Conservation (phyloP, 2,113 vertebrate species). For the Trematocara stigmaticum region DNA sequence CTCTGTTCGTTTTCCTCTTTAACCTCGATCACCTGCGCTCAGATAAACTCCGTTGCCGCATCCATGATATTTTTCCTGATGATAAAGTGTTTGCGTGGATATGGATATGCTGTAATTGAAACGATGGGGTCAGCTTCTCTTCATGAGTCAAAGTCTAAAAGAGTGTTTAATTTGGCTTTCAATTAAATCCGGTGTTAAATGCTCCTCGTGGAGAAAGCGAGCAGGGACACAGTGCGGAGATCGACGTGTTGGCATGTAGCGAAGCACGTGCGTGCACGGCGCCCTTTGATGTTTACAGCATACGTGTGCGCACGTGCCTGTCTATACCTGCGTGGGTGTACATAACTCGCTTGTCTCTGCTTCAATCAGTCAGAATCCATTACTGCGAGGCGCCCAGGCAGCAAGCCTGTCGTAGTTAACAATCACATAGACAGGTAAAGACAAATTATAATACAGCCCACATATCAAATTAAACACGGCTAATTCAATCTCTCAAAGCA, state of each 20-base stretch:
- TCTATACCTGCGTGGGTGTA: slow-evolving; percentile 16
- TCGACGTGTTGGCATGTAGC: neutral
- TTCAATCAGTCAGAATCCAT: slow-evolving; percentile 62
- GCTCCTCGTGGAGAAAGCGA: slow-evolving; percentile 10
- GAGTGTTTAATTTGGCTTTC: slow-evolving; percentile 61
- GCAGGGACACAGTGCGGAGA: neutral
- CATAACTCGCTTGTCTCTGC: slow-evolving; percentile 27
- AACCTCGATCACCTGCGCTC: slow-evolving; percentile 6
- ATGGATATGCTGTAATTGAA: slow-evolving; percentile 58
- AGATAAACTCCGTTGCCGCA: slow-evolving; percentile 7
- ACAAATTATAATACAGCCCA: slow-evolving; percentile 57
- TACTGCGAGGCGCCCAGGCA: slow-evolving; percentile 22
- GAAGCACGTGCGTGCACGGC: neutral
- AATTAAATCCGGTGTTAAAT: slow-evolving; percentile 60
- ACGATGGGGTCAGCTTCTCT: slow-evolving; percentile 29
- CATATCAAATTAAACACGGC: slow-evolving; percentile 51
- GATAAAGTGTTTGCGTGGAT: neutral
- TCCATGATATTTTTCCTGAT: neutral
- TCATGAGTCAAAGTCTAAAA: slow-evolving; percentile 39
- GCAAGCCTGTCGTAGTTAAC: slow-evolving; percentile 48
- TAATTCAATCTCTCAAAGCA: slow-evolving; percentile 48
- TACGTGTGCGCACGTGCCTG: neutral
- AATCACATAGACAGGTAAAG: slow-evolving; percentile 40
- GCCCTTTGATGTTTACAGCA: neutral
- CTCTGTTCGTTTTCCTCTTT: slow-evolving; percentile 33